Base-by-base conservation (phyloP, 2,797 vertebrate species). In the Spinus pinus region DNA sequence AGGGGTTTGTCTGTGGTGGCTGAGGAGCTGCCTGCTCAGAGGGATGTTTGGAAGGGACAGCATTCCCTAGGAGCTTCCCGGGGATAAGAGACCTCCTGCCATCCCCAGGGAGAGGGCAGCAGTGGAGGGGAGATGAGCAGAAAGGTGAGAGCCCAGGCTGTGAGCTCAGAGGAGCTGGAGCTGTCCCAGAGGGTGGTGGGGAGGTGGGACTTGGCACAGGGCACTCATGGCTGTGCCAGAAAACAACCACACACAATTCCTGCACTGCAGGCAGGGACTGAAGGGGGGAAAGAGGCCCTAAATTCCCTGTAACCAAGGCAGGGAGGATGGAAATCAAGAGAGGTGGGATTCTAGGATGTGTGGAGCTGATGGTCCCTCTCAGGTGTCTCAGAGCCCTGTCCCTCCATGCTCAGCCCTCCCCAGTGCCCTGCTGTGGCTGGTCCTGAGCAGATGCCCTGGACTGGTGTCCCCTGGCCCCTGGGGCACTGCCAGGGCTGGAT, bases 401-500 rank as follows among this genome's bases (percentile, higher is more conserved):
- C 21, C 33, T 42, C 51, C 20, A 2, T 0, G 1, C 47, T 42
- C 84, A 64, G 49, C 66, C 31, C 41, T 44, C 25, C 22, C 31
- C n/a, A 12, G 58, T 21, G 65, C 28, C 67, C 25, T 12, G 28
- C 33, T 0, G 4, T 23, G 15, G 3, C 60, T 47, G 47, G n/a
- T 28, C 57, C 35, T 2, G 2, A 31, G 31, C 53, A 31, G 67
- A 20, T 2, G 10, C 41, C 1, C n/a, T 17, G 47, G 7, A 8
- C 19, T 42, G 20, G 18, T 31, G 64, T 17, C 51, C 69, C 80
- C 16, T 41, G 33, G 49, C 20, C 3, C 35, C 41, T 15, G 0
- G 0, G 27, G 47, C 47, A 0, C 0, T 16, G 25, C n/a, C 5
- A 7, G 24, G 41, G 51, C 47, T 7, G 57, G 37, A 16, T 0